Evolutionary conservation across 2,888 invertebrate species (phyloP).

Genomic region (Thymelicus lineola): DNA sequence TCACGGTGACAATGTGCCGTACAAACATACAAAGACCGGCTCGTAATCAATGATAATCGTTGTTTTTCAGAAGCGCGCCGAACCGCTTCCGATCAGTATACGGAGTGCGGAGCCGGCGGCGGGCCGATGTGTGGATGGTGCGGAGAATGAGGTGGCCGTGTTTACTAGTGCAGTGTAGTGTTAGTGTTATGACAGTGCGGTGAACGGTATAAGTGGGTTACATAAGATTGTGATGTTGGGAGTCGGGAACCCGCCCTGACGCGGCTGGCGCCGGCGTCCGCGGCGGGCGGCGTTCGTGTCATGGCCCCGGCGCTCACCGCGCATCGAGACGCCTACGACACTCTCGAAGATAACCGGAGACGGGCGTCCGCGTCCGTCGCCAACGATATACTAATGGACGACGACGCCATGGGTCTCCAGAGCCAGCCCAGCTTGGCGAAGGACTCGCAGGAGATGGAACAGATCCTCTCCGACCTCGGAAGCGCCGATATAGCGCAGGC

Average conservation of each 20-base stretch:
- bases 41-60: slow-evolving; percentile 68
- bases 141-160: slow-evolving; percentile 42
- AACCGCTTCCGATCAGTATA: slow-evolving; percentile 53
- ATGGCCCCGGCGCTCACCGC: slow-evolving; percentile 98
- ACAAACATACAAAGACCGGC: slow-evolving; percentile 65
- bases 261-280: slow-evolving; percentile 71
- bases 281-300: slow-evolving; percentile 88
- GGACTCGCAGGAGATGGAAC: slow-evolving; percentile 87
- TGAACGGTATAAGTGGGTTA: slow-evolving; percentile 64
- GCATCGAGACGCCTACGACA: slow-evolving; percentile 75
- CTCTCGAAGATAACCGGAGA: slow-evolving; percentile 65
- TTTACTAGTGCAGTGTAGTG: slow-evolving; percentile 57
- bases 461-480: slow-evolving; percentile 86
- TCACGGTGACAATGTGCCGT: slow-evolving; percentile 47
- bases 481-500: slow-evolving; percentile 85
- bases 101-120: slow-evolving; percentile 72
- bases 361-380: slow-evolving; percentile 82
- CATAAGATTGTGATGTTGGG: slow-evolving; percentile 73
- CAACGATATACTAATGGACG: slow-evolving; percentile 84
- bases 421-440: slow-evolving; percentile 84
- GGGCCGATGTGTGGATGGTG: slow-evolving; percentile 63
- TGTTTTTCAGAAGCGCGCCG: slow-evolving; percentile 79
- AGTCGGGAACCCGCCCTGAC: slow-evolving; percentile 70
- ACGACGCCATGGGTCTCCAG: slow-evolving; percentile 85
- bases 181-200: slow-evolving; percentile 65